Base-by-base conservation (phyloP, 1,140 invertebrate genomes). In the Rhopalosiphum maidis region DNA sequence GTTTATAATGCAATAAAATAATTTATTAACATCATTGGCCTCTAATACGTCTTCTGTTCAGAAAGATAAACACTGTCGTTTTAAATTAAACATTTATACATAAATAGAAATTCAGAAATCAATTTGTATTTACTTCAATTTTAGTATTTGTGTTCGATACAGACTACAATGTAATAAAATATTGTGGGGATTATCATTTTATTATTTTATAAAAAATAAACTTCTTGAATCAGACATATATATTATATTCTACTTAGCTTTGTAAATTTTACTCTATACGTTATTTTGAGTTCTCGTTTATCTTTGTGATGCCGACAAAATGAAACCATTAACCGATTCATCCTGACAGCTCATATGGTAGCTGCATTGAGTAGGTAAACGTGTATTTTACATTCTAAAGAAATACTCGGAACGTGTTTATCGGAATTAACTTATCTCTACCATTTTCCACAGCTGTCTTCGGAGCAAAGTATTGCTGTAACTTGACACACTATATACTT, bases 361-460 rank as follows among this genome's bases (percentile, higher is more conserved):
- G 89, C 54, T 25, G 35, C 55, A 55, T 43, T 55, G 55, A 68
- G 89, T 90, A 55, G 54, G 37, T 60, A 90, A 68, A 46, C 89
- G 37, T 68, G 55, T 90, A 90, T 68, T 77, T 77, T n/a, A 48
- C 25, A n/a, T 90, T 46, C 11, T 21, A 25, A 23, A 90, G 54
- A 90, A 60, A 90, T 90, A 90, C n/a, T 35, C 5, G 41, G 37
- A 90, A 91, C 90, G 55, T 91, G 90, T 91, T 91, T 82, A 35
- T 77, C 30, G 60, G 60, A 77, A 91, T 91, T 77, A 35, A 91
- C 90, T 91, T 91, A 91, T 91, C 54, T 46, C 51, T 55, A 37
- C 48, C 51, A 55, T 90, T 90, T 55, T 55, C 22, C 88, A 55
- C 8, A 55, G 46, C 86, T 41, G 88, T 90, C 88, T 54, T 48